Evolutionary conservation across 37 sponge, comb jelly and placozoan species (phyloP).

Genomic region (Tethya wilhelma): DNA sequence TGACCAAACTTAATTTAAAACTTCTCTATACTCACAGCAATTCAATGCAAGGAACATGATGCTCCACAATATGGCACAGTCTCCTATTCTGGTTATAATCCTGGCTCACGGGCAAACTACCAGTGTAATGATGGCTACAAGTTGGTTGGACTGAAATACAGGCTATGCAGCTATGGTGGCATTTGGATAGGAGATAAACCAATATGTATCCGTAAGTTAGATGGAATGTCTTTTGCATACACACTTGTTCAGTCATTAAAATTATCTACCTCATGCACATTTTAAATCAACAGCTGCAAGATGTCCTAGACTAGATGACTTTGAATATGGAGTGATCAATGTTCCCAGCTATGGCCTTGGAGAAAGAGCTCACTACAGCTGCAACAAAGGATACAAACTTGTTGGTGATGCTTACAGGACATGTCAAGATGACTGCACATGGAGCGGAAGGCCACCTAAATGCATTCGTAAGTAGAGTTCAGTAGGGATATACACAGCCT

Average conservation of each 20-base stretch:
- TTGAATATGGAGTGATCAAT: neutral
- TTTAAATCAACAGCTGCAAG: too few relatives aligned
- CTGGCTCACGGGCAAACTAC: neutral
- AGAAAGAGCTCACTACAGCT: conserved; percentile 20
- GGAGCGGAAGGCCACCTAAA: conserved; percentile 46
- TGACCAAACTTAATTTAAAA: too few relatives aligned
- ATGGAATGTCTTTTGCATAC: too few relatives aligned
- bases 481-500: neutral
- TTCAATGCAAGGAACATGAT: neutral
- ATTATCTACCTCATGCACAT: too few relatives aligned
- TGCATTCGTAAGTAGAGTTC: neutral
- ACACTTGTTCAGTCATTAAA: too few relatives aligned
- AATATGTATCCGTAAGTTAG: conserved; percentile 9
- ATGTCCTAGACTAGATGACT: neutral
- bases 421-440: conserved; percentile 52
- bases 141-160: conserved; percentile 9
- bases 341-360: neutral
- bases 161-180: conserved; percentile 1
- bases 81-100: neutral
- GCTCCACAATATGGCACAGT: neutral
- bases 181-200: conserved; percentile 14
- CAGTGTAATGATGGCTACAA: conserved; percentile 13
- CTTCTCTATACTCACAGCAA: too few relatives aligned
- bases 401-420: neutral
- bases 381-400: neutral